phyloP scores from a whole-genome alignment of 2,113 vertebrate species.

The Echinops telfairi region DNA sequence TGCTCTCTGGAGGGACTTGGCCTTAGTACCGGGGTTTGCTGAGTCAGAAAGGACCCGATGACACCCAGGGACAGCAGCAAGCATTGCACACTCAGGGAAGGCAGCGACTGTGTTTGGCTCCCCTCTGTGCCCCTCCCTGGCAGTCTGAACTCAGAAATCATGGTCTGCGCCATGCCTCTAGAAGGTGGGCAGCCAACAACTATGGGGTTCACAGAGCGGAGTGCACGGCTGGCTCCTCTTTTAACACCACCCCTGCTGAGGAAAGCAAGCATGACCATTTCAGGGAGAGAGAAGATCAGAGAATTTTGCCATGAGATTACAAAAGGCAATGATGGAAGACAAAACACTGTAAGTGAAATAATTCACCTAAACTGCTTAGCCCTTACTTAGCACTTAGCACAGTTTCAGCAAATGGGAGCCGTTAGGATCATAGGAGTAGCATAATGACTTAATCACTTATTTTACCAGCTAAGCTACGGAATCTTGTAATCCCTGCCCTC shows the following conservation, averaged over 20 bases:
- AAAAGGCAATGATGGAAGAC: not conserved
- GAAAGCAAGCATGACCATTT: conserved; percentile 22
- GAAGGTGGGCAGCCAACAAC: too few species aligned
- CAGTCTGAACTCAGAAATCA: not conserved
- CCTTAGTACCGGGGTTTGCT: not conserved
- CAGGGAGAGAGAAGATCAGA: not conserved
- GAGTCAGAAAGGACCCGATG: too few species aligned
- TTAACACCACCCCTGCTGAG: not conserved
- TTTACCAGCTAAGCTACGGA: not conserved
- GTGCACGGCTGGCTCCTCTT: not conserved
- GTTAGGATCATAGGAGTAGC: rapidly evolving
- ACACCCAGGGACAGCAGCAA: not conserved
- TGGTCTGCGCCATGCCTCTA: not conserved
- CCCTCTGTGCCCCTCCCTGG: not conserved
- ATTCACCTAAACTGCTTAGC: not conserved
- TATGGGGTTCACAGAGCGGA: not conserved
- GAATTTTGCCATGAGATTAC: conserved; percentile 47
- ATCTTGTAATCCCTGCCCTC: not conserved
- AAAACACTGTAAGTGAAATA: conserved; percentile 1
- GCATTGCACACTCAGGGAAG: not conserved
- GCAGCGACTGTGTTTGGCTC: not conserved
- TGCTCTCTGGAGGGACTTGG: not conserved
- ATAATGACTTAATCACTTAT: not conserved
- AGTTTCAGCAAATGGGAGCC: not conserved
- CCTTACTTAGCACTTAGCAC: not conserved